These are phyloP conservation scores for Phyllopteryx taeniolatus DNA, from an alignment of 2,113 vertebrate genomes.

Conservation along the genomic window DNA sequence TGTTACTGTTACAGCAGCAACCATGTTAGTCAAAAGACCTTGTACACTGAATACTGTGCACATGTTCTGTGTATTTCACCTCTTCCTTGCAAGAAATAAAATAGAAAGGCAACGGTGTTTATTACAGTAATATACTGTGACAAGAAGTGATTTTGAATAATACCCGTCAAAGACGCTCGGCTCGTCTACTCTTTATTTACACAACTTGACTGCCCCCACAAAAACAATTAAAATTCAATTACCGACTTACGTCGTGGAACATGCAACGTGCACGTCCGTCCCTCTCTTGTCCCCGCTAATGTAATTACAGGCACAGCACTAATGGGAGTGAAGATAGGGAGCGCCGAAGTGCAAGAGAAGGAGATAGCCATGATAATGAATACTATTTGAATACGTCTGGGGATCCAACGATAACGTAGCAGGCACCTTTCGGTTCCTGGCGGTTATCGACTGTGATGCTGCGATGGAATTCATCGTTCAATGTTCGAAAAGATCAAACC, in stretches of 20 bases:
- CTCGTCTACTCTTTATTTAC: constrained; percentile 7
- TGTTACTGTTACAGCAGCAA: neutral
- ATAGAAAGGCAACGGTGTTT: neutral
- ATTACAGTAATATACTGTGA: neutral
- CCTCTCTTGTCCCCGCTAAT: constrained; percentile 47
- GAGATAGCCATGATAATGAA: constrained; percentile 34
- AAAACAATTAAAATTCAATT: constrained; percentile 61
- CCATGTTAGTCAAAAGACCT: neutral
- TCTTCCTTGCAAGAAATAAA: neutral
- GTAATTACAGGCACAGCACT: constrained; percentile 49
- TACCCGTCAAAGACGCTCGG: neutral
- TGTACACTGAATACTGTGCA: neutral
- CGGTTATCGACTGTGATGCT: neutral
- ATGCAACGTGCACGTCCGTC: constrained; percentile 52
- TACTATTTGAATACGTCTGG: constrained; percentile 32
- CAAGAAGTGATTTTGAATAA: constrained; percentile 1
- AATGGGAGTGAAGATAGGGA: constrained; percentile 48
- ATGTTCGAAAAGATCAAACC: neutral
- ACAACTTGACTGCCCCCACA: constrained; percentile 4
- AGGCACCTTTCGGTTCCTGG: neutral
- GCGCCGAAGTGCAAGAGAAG: constrained; percentile 18
- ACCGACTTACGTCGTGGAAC: constrained; percentile 43
- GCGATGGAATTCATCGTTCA: constrained; percentile 14
- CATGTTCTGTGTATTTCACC: neutral
- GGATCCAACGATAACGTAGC: constrained; percentile 32